These are phyloP conservation scores for Lates calcarifer DNA, from an alignment of 2,113 vertebrate genomes.

Conservation along the genomic window DNA sequence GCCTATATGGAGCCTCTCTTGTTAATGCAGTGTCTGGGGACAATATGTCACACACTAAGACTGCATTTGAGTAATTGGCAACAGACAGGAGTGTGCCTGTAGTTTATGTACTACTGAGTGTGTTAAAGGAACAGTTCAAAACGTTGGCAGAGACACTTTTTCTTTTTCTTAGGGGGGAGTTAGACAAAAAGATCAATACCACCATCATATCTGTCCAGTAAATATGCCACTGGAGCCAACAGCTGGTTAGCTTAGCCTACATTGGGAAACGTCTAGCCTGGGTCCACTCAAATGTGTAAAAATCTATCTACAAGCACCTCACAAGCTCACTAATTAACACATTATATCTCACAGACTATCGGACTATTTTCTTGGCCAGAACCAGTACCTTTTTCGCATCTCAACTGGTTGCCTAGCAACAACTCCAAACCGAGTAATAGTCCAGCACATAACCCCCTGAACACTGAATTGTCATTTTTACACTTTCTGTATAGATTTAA, in stretches of 20 bases:
- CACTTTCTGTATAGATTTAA: background rate
- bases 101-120: background rate
- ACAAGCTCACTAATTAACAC: background rate
- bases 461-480: background rate
- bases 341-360: background rate
- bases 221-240: background rate
- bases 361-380: background rate
- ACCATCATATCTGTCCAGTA: background rate
- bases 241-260: background rate
- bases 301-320: background rate
- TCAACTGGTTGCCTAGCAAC: conserved; percentile 5
- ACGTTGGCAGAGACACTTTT: background rate
- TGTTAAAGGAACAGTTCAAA: conserved; percentile 5
- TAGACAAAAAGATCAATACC: background rate
- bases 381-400: background rate
- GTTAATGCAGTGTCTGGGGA: conserved; percentile 46
- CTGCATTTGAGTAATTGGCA: conserved; percentile 39
- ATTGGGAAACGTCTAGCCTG: background rate
- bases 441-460: background rate
- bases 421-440: background rate
- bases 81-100: conserved; percentile 12
- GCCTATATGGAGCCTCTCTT: conserved; percentile 35
- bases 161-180: background rate
- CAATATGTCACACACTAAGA: conserved; percentile 39
- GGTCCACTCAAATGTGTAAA: background rate